phyloP scores from a whole-genome alignment of 2,888 invertebrate genomes.

The Drosophila tanythrix region DNA sequence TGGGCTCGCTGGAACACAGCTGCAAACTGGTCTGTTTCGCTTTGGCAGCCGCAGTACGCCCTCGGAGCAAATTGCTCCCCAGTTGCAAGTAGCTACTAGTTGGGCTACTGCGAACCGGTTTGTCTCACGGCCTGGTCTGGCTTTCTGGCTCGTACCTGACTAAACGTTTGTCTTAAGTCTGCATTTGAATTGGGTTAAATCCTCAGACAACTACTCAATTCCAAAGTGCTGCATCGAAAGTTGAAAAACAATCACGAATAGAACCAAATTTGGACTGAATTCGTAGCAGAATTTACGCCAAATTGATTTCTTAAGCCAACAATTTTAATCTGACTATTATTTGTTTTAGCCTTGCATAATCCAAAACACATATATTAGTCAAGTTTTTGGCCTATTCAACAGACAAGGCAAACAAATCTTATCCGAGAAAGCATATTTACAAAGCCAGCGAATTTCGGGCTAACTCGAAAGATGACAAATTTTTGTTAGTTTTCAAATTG shows the following conservation, averaged over 20 bases:
- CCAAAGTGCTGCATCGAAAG: background rate
- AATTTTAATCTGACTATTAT: background rate
- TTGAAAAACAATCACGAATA: background rate
- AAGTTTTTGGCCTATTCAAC: background rate
- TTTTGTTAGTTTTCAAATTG: background rate
- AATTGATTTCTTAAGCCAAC: background rate
- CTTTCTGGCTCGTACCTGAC: constrained; percentile 55
- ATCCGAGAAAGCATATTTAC: background rate
- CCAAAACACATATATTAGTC: background rate
- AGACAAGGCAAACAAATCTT: background rate
- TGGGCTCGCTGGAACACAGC: constrained; percentile 48
- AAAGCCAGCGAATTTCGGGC: background rate
- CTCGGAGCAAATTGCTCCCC: constrained; percentile 33
- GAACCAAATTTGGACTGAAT: background rate
- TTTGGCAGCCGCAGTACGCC: constrained; percentile 2
- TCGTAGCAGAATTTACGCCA: background rate
- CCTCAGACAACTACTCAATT: constrained; percentile 20
- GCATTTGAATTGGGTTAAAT: constrained; percentile 24
- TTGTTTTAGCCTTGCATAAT: background rate
- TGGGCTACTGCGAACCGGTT: constrained; percentile 57
- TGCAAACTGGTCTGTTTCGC: constrained; percentile 77
- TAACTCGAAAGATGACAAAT: background rate
- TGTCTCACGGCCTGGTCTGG: constrained; percentile 18
- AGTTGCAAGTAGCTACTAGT: constrained; percentile 38
- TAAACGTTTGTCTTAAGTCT: constrained; percentile 65